Percentiles rank a stretch among this genome's conserved stretches.
Evolutionary conservation across 2,797 vertebrate genomes (phyloP).

Genomic region (Dryobates pubescens): DNA sequence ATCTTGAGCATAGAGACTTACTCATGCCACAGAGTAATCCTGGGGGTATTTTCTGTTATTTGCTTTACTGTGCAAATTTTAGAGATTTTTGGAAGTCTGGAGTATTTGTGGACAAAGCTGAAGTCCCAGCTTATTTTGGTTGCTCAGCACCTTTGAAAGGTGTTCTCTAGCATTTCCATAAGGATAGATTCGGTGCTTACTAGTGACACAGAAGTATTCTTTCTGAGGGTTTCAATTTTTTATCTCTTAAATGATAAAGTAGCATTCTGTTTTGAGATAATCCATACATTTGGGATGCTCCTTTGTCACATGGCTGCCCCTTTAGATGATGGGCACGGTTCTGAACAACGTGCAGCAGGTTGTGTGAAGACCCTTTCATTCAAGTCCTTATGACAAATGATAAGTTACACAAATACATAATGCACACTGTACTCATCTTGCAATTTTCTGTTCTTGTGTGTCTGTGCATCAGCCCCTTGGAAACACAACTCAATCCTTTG

Average conservation of each 20-base stretch:
- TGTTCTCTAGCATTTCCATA: not conserved
- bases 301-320: not conserved
- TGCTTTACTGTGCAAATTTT: not conserved
- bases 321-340: not conserved
- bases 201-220: not conserved
- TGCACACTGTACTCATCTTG: not conserved
- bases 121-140: not conserved
- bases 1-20: not conserved
- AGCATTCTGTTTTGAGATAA: not conserved
- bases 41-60: not conserved
- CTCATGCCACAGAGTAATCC: not conserved
- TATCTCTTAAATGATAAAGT: not conserved
- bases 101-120: not conserved
- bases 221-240: not conserved
- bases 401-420: not conserved
- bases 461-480: slow-evolving; percentile 25
- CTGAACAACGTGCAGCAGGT: not conserved
- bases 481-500: not conserved
- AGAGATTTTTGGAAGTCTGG: not conserved
- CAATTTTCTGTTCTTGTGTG: slow-evolving; percentile 42
- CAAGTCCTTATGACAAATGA: not conserved
- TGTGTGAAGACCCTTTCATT: not conserved
- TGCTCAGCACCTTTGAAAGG: not conserved
- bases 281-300: not conserved
- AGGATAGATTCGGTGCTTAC: not conserved